Conservation (phyloP, 2,797 vertebrate species). For the Delichon dasypus region DNA sequence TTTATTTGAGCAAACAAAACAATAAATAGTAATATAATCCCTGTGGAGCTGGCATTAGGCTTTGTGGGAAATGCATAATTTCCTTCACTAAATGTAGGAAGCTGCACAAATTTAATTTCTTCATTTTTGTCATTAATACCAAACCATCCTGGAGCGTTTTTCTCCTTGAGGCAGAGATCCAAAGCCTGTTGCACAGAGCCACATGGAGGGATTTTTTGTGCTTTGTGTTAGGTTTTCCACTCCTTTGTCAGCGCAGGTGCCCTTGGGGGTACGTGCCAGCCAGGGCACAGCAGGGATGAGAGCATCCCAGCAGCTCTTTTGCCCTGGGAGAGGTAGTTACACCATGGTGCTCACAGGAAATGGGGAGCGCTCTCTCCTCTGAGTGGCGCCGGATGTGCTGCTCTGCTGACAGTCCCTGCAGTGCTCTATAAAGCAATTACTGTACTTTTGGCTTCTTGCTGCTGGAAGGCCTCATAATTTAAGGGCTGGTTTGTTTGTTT, state of each 20-base stretch:
- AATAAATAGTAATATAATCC: slow-evolving; percentile 66
- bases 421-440: neutral
- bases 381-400: neutral
- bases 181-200: neutral
- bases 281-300: fast-evolving
- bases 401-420: neutral
- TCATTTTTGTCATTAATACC: slow-evolving; percentile 57
- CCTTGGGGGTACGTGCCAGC: neutral
- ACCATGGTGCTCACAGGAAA: fast-evolving
- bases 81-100: slow-evolving; percentile 57
- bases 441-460: slow-evolving; percentile 20
- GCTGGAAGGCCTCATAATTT: slow-evolving; percentile 22
- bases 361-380: fast-evolving
- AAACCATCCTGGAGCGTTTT: slow-evolving; percentile 4
- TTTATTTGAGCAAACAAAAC: slow-evolving; percentile 70
- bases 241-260: neutral
- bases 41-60: slow-evolving; percentile 50
- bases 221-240: neutral
- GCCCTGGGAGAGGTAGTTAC: neutral
- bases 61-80: slow-evolving; percentile 65
- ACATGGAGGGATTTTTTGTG: neutral
- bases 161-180: neutral
- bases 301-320: neutral
- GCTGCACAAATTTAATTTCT: slow-evolving; percentile 57
- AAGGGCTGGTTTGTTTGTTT: slow-evolving; percentile 42